These are phyloP conservation scores for Lepilemur ruficaudatus DNA, from an alignment of 2,797 vertebrate species.

Conservation along the genomic window DNA sequence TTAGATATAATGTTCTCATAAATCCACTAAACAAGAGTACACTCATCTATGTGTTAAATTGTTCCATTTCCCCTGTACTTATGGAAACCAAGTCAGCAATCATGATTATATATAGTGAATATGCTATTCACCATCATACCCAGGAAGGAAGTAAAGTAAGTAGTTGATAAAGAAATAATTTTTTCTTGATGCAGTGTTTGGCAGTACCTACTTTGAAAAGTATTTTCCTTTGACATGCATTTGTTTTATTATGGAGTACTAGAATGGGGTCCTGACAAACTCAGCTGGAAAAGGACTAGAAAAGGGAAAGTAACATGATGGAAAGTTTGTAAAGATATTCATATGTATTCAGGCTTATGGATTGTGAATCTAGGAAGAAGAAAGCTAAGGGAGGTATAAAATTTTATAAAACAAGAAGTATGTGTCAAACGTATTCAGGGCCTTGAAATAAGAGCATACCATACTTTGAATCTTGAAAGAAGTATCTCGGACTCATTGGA, in stretches of 20 bases:
- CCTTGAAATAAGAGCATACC: neutral
- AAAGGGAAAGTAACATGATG: neutral
- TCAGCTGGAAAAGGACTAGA: neutral
- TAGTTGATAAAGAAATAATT: constrained; percentile 55
- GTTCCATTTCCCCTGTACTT: neutral
- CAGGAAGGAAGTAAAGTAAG: neutral
- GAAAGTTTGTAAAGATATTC: neutral
- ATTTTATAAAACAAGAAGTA: neutral
- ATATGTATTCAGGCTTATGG: neutral
- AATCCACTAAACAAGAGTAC: constrained; percentile 22
- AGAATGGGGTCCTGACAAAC: neutral
- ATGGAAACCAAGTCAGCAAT: constrained; percentile 21
- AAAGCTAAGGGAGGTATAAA: neutral
- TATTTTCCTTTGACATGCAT: neutral
- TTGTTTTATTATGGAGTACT: constrained; percentile 55
- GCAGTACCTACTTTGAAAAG: constrained; percentile 28
- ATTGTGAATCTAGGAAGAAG: neutral
- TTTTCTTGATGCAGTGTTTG: constrained; percentile 32
- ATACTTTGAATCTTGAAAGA: neutral
- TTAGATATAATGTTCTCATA: constrained; percentile 55
- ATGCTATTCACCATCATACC: constrained; percentile 20
- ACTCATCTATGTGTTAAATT: constrained; percentile 39
- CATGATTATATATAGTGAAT: neutral
- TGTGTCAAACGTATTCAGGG: neutral
- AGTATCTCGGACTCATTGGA: neutral